A percentile compares a stretch with the other conserved stretches of the same genome.
Evolutionary conservation across 2,797 vertebrate genomes (phyloP).

Genomic region (Gallirallus australis): DNA sequence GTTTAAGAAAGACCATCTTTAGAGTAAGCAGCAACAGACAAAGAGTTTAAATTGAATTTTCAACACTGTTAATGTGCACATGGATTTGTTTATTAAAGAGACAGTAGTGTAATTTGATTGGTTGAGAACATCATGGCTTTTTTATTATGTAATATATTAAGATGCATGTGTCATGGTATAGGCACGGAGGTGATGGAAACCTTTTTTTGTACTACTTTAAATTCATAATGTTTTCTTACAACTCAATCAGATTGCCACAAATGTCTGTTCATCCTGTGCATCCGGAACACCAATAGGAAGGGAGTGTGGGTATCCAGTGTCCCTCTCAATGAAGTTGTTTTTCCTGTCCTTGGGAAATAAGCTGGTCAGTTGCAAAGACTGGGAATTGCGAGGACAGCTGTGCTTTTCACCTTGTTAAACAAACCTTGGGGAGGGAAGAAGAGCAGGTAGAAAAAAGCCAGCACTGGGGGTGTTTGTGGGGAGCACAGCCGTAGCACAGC

Average conservation of each 20-base stretch:
- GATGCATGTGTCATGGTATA: conserved; percentile 55
- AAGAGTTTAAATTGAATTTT: conserved; percentile 99
- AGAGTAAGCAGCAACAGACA: conserved; percentile 98
- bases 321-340: conserved; percentile 22
- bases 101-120: conserved; percentile 89
- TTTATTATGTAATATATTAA: conserved; percentile 76
- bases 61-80: conserved; percentile 94
- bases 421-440: not conserved
- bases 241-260: conserved; percentile 45
- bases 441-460: not conserved
- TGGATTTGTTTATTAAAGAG: conserved; percentile 93
- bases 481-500: not conserved
- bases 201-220: conserved; percentile 25
- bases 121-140: conserved; percentile 87
- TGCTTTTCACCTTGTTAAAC: not conserved
- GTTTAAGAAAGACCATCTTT: conserved; percentile 99
- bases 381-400: not conserved
- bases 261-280: conserved; percentile 28
- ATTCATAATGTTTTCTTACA: conserved; percentile 27
- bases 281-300: conserved; percentile 27
- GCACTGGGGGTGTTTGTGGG: fast-evolving
- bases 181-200: conserved; percentile 20
- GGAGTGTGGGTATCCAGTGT: conserved; percentile 1
- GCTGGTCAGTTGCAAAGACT: not conserved
- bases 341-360: not conserved